A percentile compares a stretch with the other conserved stretches of the same genome.
Conservation (phyloP, 2,797 vertebrate species). For the Hemitrygon akajei region DNA sequence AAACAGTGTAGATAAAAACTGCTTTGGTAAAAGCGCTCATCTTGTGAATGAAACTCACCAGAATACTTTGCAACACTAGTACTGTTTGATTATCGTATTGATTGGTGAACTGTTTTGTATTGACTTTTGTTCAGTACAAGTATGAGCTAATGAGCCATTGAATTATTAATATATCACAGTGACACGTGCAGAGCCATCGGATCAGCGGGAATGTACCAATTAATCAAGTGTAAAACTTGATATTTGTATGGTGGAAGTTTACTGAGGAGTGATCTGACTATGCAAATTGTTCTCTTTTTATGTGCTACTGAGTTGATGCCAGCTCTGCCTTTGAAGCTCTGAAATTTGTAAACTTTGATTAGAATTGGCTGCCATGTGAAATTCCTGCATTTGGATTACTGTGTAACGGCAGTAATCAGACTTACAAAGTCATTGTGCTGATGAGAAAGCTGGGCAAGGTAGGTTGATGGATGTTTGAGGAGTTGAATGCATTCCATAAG, state of each 20-base stretch:
- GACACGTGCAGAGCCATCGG: neutral
- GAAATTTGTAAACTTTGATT: neutral
- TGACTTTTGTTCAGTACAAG: neutral
- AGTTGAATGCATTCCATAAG: neutral
- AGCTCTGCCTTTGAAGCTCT: neutral
- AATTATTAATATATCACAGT: neutral
- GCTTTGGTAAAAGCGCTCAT: neutral
- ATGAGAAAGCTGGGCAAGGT: conserved; percentile 3
- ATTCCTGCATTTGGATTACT: neutral
- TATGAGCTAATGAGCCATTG: neutral
- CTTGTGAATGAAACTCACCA: conserved; percentile 6
- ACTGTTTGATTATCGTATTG: neutral
- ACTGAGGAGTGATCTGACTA: conserved; percentile 1
- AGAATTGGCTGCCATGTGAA: neutral
- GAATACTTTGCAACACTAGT: neutral
- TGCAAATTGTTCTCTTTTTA: neutral
- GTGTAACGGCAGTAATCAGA: neutral
- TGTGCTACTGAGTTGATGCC: neutral
- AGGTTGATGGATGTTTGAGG: neutral
- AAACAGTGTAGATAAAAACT: conserved; percentile 9
- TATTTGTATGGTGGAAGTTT: neutral
- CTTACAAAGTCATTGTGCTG: conserved; percentile 5
- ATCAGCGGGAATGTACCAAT: neutral
- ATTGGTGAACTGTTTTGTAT: conserved; percentile 5
- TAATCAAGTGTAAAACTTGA: neutral